Percentiles rank a stretch among this genome's conserved stretches.
Evolutionary conservation across 2,113 vertebrate species (phyloP).

Genomic region (Stigmatopora argus): DNA sequence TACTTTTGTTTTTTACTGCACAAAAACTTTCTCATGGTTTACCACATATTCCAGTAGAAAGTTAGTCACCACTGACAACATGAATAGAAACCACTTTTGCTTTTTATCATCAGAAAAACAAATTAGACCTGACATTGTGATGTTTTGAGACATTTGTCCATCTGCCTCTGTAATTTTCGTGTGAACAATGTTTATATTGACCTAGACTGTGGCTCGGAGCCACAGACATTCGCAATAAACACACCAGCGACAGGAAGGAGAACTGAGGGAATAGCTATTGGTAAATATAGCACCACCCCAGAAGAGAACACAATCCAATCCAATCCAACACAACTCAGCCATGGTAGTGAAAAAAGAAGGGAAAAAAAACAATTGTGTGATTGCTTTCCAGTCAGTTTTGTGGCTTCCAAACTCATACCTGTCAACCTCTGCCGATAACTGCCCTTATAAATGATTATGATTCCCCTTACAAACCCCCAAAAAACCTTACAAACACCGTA

Average conservation of each 20-base stretch:
- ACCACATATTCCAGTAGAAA: background rate
- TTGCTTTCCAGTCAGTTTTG: conserved; percentile 35
- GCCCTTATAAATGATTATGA: too few species aligned
- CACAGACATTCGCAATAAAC: conserved; percentile 66
- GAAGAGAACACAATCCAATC: background rate
- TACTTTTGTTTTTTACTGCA: too few species aligned
- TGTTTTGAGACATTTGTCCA: conserved; percentile 32
- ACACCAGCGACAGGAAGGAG: conserved; percentile 53
- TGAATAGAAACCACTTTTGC: background rate
- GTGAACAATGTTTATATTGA: conserved; percentile 53
- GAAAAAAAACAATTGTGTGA: conserved; percentile 13
- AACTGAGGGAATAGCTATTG: conserved; percentile 28
- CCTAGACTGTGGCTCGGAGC: conserved; percentile 46
- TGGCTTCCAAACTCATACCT: conserved; percentile 34
- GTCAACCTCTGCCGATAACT: too few species aligned
- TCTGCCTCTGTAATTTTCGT: conserved; percentile 39
- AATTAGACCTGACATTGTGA: conserved; percentile 14
- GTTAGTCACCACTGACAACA: background rate
- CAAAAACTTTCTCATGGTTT: background rate
- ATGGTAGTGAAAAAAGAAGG: background rate
- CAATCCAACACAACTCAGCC: background rate
- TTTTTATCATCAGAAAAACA: conserved; percentile 14
- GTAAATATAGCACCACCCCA: conserved; percentile 49
- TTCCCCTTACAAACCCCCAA: too few species aligned
- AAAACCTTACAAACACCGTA: too few species aligned